Base-by-base conservation (phyloP, 1,140 invertebrate species). In the Drosophila nannoptera region DNA sequence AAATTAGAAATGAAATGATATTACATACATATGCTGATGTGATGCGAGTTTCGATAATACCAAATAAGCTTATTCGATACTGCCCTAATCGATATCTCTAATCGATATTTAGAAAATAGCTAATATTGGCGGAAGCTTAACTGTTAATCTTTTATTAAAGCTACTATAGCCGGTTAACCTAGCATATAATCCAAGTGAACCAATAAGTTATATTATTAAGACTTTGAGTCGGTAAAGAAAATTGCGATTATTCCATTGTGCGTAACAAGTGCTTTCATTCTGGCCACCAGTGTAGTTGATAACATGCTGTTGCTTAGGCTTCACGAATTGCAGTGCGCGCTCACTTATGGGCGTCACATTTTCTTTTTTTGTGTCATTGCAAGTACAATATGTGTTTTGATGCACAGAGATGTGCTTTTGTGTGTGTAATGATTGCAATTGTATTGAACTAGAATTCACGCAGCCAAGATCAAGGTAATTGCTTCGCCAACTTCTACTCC, bases 381-480 rank as follows among this genome's bases (percentile, higher is more conserved):
- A 31, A 5, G 8, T 42, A 12, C n/a, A n/a, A 22, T 22, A 22
- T 16, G 16, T 49, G 46, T n/a, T 49, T 12, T 12, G 58, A 35
- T 49, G 22, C 38, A 43, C 53, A 54, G 60, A 58, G 59, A 40
- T 22, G 54, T 60, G 49, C 64, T 63, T 49, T 71, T 61, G 58
- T 53, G 38, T 22, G 7, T 50, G 38, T 55, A 42, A 50, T 22
- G 60, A 54, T 22, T 50, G 56, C 48, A 43, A 35, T 38, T 62
- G 64, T 68, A 62, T 73, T 68, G 70, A 32, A 65, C 66, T 70
- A 73, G 67, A 73, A 73, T 73, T 73, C 71, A 73, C 71, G 71
- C 67, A 73, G 54, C 54, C 60, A 73, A 73, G 71, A 73, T 73
- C 71, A 73, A 73, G 67, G 71, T 73, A 73, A 73, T 73, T 73